These are phyloP conservation scores for Phengaris arion DNA, from an alignment of 2,888 invertebrate species.

Conservation along the genomic window DNA sequence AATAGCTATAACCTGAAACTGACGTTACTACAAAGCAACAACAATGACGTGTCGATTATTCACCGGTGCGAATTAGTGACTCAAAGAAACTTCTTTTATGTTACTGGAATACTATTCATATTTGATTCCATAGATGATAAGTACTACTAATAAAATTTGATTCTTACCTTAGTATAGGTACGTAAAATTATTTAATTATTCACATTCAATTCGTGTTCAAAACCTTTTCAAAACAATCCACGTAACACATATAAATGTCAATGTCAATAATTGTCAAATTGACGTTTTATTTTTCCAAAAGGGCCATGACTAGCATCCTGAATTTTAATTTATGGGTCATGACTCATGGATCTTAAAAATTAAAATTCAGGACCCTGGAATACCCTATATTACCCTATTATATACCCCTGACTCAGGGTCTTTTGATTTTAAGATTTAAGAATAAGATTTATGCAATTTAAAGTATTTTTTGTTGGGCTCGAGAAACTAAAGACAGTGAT, in stretches of 20 bases:
- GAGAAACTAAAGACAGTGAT: no score
- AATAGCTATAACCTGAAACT: slow-evolving; percentile 3
- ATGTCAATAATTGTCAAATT: slow-evolving; percentile 5
- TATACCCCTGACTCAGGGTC: no score
- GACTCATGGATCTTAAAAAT: no score
- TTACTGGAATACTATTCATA: background rate
- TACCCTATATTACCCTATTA: no score
- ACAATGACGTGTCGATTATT: slow-evolving; percentile 25
- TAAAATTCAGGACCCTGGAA: no score
- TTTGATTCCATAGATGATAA: background rate
- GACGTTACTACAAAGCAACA: slow-evolving; percentile 2
- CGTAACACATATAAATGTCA: background rate
- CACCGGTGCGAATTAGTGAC: slow-evolving; percentile 3
- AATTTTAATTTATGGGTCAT: no score
- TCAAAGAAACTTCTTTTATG: background rate
- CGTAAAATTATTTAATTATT: background rate
- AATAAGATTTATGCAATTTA: no score
- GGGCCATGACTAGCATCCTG: no score
- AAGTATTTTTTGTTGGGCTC: no score
- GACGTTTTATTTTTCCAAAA: background rate
- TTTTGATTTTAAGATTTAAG: no score
- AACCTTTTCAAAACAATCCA: background rate
- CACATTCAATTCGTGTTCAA: background rate
- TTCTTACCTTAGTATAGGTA: background rate
- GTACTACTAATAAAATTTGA: no score